phyloP scores from a whole-genome alignment of 2,797 vertebrate genomes.

The Gymnocypris eckloni region DNA sequence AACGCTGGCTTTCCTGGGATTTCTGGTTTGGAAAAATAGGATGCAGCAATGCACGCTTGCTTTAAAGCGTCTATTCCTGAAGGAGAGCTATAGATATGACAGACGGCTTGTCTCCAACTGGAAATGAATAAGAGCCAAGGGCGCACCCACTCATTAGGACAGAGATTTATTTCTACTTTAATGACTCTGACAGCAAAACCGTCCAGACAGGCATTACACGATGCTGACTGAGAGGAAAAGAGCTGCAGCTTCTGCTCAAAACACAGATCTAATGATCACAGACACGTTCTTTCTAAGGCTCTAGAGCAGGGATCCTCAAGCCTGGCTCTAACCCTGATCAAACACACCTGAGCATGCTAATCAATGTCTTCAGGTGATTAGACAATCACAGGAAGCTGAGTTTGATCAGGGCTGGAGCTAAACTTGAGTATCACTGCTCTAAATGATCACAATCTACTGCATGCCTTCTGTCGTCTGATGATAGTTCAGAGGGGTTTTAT shows the following conservation, averaged over 20 bases:
- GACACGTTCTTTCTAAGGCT: background rate
- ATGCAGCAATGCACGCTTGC: constrained; percentile 35
- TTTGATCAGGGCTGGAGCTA: too few species aligned
- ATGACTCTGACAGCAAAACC: constrained; percentile 39
- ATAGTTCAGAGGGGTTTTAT: background rate
- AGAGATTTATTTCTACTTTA: constrained; percentile 52
- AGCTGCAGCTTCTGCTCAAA: background rate
- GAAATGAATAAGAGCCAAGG: constrained; percentile 40
- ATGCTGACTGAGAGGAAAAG: background rate
- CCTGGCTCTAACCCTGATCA: too few species aligned
- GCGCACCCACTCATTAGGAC: constrained; percentile 56
- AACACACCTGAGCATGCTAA: too few species aligned
- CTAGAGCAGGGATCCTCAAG: too few species aligned
- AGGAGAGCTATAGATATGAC: constrained; percentile 30
- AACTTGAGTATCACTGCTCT: background rate
- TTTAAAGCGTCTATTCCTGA: constrained; percentile 31
- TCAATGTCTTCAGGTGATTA: too few species aligned
- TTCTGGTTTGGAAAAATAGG: constrained; percentile 35
- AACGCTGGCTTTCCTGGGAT: constrained; percentile 39
- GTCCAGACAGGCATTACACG: constrained; percentile 30
- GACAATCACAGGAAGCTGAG: too few species aligned
- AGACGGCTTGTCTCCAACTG: constrained; percentile 47
- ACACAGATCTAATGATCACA: constrained; percentile 24
- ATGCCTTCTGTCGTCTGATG: background rate
- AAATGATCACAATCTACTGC: background rate